Evolutionary conservation across 2,888 invertebrate species (phyloP), one percentile per base, ranked within the genome.

Genomic region (Apodemia hepburni): DNA sequence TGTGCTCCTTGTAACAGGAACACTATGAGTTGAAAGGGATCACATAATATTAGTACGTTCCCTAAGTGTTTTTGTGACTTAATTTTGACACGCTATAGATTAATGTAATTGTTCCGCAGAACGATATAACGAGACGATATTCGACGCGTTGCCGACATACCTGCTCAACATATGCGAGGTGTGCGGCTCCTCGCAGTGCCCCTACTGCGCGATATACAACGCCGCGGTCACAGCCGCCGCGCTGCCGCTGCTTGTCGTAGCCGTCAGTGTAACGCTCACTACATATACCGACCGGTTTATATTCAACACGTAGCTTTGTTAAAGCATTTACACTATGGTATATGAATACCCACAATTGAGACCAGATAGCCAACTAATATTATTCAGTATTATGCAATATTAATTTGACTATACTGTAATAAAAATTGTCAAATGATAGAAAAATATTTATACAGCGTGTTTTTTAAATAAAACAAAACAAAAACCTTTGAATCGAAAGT

Each of bases 121-220:
- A 84, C 96, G 98, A 33, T 98, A 96, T 86, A 98, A 98, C 86
- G 97, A 98, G 92, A 95, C 96, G 0, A 96, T 98, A 84, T 97
- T 97, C 81, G 97, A 98, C 88, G 94, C 97, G 3, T 92, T 97
- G 59, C 95, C 97, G 18, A 96, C 97, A 0, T 97, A 97, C 85
- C 92, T 96, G 33, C 90, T 98, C 65, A 97, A 97, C 82, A 97
- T 98, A 71, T 98, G 98, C 83, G 97, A 98, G 80, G 98, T 98
- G 8, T 98, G 98, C 81, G 98, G 98, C 65, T 98, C 97, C 61
- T 98, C 97, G 58, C 98, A 98, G 81, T 98, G 98, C 80, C 97
- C 98, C 0, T 98, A 98, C 85, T 98, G 98, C 84, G 94, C 96
- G 61, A 96, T 97, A 71, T 97, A 97, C 87, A 97, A 97, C 82